A percentile compares a stretch with the other conserved stretches of the same genome.
phyloP scores from a whole-genome alignment of 2,113 vertebrate genomes.

The Brachypteracias leptosomus region DNA sequence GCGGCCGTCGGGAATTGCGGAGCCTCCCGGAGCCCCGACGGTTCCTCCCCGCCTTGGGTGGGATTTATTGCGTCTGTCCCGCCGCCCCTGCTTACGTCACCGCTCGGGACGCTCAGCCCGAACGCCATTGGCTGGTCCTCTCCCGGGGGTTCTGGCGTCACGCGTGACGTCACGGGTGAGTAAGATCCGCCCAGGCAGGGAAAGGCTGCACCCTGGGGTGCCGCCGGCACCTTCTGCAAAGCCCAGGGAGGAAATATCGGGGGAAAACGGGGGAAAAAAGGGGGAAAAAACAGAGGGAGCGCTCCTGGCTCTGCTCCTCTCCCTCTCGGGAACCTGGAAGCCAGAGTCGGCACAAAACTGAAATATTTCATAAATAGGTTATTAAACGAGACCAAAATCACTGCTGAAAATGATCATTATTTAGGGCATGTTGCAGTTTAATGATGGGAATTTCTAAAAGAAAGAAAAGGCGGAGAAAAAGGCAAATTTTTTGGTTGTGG shows the following conservation, averaged over 20 bases:
- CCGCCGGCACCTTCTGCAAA: neutral
- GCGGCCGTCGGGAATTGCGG: neutral
- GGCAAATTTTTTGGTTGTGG: accelerated
- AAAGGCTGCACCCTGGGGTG: neutral
- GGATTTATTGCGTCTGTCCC: neutral
- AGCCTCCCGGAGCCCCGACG: neutral
- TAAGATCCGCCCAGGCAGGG: neutral
- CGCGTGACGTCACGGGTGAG: neutral
- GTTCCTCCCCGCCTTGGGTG: neutral
- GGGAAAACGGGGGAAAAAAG: accelerated
- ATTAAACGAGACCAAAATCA: neutral
- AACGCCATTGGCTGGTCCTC: neutral
- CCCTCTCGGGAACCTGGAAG: neutral
- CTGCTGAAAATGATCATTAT: accelerated
- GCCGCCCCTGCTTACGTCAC: neutral
- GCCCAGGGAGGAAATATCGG: neutral
- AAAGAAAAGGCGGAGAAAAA: neutral
- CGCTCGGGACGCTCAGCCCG: accelerated
- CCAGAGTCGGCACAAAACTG: neutral
- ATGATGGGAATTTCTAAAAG: neutral
- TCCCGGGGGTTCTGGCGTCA: neutral
- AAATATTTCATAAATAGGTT: accelerated
- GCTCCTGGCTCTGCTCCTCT: accelerated
- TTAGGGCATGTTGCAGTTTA: accelerated
- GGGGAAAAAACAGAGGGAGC: accelerated